Evolutionary conservation across 2,113 vertebrate species (phyloP).

Genomic region (Illadopsis cleaveri): DNA sequence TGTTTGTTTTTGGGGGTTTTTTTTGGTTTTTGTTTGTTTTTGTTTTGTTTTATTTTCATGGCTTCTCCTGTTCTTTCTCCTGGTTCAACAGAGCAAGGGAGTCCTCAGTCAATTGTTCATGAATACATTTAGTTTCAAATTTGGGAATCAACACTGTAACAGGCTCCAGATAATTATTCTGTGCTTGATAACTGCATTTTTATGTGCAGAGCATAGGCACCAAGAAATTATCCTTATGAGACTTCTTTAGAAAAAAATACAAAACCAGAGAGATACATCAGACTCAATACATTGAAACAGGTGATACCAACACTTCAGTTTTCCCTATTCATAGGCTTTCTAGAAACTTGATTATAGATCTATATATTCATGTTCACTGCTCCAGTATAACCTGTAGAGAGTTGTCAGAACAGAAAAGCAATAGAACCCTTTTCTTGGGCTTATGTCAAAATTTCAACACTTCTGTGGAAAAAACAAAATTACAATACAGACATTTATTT

Average conservation of each 20-base stretch:
- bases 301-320: not conserved
- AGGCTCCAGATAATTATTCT: not conserved
- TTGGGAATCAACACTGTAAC: not conserved
- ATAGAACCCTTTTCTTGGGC: not conserved
- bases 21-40: not conserved
- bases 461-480: not conserved
- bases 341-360: not conserved
- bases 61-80: not conserved
- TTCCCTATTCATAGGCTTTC: not conserved
- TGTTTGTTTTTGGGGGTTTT: too few relatives aligned
- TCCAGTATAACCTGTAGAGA: not conserved
- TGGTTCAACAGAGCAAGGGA: not conserved
- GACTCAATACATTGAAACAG: not conserved
- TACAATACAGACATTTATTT: not conserved
- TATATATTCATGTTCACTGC: not conserved
- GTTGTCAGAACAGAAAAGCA: not conserved
- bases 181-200: not conserved
- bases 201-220: not conserved
- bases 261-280: not conserved
- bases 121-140: not conserved
- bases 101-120: not conserved
- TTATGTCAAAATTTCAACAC: not conserved
- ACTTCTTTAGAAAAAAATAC: not conserved
- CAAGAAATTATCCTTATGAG: not conserved
- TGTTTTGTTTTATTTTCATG: not conserved